Conservation (phyloP, 2,797 vertebrate genomes). For the Mallotus villosus region DNA sequence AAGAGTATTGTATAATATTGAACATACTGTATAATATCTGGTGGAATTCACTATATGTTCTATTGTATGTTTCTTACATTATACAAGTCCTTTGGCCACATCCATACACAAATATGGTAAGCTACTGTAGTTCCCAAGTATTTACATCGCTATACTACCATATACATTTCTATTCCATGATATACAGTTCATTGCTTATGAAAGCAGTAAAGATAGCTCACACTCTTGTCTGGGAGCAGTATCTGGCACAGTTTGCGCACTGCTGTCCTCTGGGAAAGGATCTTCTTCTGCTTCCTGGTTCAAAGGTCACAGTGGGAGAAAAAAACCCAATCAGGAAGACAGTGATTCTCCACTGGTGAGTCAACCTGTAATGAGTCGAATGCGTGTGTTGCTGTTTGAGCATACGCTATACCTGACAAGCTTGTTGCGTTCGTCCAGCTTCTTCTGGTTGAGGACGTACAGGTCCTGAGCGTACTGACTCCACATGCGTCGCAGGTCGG, state of each 20-base stretch:
- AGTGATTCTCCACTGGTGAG: too few relatives aligned
- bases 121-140: too few relatives aligned
- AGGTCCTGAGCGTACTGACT: slow-evolving; percentile 5
- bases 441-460: neutral
- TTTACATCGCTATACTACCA: too few relatives aligned
- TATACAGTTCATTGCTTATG: too few relatives aligned
- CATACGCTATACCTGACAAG: slow-evolving; percentile 1
- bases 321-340: neutral
- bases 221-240: slow-evolving; percentile 11
- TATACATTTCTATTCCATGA: too few relatives aligned
- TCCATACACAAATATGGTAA: too few relatives aligned
- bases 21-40: too few relatives aligned
- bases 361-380: neutral
- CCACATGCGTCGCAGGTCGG: neutral
- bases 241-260: slow-evolving; percentile 8
- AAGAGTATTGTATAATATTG: too few relatives aligned
- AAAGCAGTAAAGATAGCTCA: neutral
- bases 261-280: slow-evolving; percentile 13
- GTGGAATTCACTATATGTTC: too few relatives aligned
- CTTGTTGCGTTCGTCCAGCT: neutral
- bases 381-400: neutral
- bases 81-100: too few relatives aligned
- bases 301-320: neutral
- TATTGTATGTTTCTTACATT: too few relatives aligned
- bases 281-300: slow-evolving; percentile 23